A percentile compares a stretch with the other conserved stretches of the same genome.
Evolutionary conservation across 2,113 vertebrate species (phyloP).

Genomic region (Pseudopipra pipra): DNA sequence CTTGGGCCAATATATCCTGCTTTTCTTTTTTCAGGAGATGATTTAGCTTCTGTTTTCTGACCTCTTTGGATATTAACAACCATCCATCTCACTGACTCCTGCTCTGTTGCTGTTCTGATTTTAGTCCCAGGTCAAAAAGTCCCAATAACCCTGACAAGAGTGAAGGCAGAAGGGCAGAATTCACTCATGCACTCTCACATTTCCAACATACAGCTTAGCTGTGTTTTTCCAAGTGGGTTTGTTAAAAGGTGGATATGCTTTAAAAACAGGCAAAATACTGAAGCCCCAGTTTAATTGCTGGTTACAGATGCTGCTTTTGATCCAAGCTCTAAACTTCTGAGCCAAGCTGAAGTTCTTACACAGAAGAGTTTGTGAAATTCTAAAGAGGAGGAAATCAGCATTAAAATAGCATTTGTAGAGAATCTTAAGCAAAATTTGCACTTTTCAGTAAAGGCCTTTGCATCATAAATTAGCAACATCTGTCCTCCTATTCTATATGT

Average conservation of each 20-base stretch:
- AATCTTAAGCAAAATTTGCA: conserved; percentile 63
- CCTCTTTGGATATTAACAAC: background rate
- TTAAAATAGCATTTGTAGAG: conserved; percentile 55
- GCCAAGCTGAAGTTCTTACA: conserved; percentile 61
- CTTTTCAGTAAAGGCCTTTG: conserved; percentile 51
- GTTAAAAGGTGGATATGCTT: background rate
- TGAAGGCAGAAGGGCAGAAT: background rate
- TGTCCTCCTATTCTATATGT: conserved; percentile 64
- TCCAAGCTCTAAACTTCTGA: conserved; percentile 55
- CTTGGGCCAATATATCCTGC: background rate
- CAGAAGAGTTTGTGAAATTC: conserved; percentile 56
- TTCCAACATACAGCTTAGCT: background rate
- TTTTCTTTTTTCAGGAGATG: background rate
- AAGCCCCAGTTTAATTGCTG: conserved; percentile 32
- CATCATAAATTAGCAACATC: conserved; percentile 64
- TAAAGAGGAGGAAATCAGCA: conserved; percentile 65
- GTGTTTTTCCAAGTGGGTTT: background rate
- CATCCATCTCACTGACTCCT: background rate
- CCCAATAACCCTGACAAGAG: background rate
- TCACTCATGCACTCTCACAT: background rate
- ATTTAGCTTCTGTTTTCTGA: background rate
- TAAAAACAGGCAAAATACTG: background rate
- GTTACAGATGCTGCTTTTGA: conserved; percentile 59
- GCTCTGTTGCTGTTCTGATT: background rate
- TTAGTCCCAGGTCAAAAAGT: background rate